These are phyloP conservation scores for Lipotes vexillifer DNA, from an alignment of 2,113 vertebrate species.

Conservation along the genomic window DNA sequence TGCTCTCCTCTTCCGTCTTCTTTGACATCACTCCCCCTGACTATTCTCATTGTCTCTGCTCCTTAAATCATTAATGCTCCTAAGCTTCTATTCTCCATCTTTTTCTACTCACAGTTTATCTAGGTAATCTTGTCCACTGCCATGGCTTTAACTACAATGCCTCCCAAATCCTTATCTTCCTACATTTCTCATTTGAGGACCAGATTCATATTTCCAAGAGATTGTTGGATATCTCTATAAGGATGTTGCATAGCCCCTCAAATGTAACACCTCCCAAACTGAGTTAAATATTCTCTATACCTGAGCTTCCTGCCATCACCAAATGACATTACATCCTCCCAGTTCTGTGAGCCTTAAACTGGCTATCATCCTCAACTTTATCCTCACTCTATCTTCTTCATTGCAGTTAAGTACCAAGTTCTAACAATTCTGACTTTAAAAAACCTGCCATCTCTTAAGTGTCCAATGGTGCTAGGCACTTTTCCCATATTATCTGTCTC, in stretches of 20 bases:
- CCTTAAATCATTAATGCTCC: background rate
- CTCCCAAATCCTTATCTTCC: background rate
- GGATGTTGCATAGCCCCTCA: background rate
- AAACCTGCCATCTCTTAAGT: background rate
- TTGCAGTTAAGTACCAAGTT: background rate
- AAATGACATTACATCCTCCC: background rate
- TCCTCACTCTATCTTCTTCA: background rate
- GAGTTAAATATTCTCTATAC: background rate
- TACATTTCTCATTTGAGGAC: background rate
- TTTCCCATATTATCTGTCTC: background rate
- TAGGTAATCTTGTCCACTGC: background rate
- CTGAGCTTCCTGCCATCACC: background rate
- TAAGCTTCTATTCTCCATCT: background rate
- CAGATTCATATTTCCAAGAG: background rate
- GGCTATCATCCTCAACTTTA: background rate
- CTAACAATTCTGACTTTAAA: background rate
- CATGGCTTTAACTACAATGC: background rate
- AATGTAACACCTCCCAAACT: background rate
- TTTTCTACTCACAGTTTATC: background rate
- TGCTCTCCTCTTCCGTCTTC: background rate
- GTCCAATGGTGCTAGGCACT: background rate
- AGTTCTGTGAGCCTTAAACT: background rate
- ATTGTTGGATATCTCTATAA: background rate
- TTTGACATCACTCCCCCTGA: background rate
- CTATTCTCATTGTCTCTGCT: background rate